phyloP scores from a whole-genome alignment of 2,113 vertebrate genomes.

The Ptilonorhynchus violaceus region DNA sequence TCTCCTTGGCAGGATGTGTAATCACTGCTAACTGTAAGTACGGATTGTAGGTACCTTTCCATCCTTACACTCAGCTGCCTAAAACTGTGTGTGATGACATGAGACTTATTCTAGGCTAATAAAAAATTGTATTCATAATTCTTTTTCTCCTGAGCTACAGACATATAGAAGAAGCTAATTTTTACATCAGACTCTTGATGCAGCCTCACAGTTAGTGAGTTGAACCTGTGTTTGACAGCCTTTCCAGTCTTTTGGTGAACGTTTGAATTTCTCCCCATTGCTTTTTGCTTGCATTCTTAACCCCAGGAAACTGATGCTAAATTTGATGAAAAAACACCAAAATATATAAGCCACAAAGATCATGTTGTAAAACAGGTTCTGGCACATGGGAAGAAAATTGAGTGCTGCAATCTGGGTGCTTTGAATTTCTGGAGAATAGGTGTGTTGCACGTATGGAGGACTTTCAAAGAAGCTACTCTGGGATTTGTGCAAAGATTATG shows the following conservation, averaged over 20 bases:
- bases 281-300: not conserved
- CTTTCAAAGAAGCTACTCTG: not conserved
- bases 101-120: not conserved
- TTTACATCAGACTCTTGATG: not conserved
- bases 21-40: conserved; percentile 94
- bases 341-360: not conserved
- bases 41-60: not conserved
- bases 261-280: conserved; percentile 7
- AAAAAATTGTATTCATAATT: not conserved
- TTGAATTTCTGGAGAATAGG: not conserved
- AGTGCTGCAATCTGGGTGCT: not conserved
- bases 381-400: not conserved
- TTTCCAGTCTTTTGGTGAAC: not conserved
- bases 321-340: not conserved
- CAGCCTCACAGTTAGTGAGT: conserved; percentile 15
- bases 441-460: not conserved
- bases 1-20: conserved; percentile 88
- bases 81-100: not conserved
- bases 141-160: conserved; percentile 3
- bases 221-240: conserved; percentile 33
- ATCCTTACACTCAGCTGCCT: not conserved
- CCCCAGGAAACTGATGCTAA: not conserved
- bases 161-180: not conserved
- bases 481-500: not conserved
- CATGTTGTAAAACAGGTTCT: not conserved